Conservation (phyloP, 1,140 invertebrate genomes). For the Pseudobourletiella spinata region DNA sequence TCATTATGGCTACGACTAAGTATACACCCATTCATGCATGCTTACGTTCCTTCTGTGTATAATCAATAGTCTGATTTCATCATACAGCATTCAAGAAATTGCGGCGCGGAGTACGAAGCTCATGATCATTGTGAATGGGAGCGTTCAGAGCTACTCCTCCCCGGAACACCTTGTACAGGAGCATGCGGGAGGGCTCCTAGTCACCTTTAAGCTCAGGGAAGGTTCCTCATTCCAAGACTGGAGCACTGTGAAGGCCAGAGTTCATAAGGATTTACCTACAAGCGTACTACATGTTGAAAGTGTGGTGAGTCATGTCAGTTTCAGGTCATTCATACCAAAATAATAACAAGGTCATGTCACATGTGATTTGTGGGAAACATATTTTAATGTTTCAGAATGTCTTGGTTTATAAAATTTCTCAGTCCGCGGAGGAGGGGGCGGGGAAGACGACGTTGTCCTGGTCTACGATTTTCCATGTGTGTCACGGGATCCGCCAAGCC, state of each 20-base stretch:
- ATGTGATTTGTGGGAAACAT: too few species aligned
- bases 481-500: not conserved
- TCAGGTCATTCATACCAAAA: too few species aligned
- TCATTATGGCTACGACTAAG: constrained; percentile 5
- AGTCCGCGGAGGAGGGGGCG: not conserved
- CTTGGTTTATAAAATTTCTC: not conserved
- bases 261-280: not conserved
- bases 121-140: constrained; percentile 4
- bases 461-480: not conserved
- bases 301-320: too few species aligned
- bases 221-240: not conserved
- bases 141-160: not conserved
- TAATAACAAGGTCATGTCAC: not conserved
- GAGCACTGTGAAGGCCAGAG: not conserved
- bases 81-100: not conserved
- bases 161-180: not conserved
- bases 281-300: not conserved
- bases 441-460: not conserved
- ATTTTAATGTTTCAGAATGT: not conserved
- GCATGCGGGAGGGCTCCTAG: not conserved
- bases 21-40: not conserved
- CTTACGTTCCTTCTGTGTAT: not conserved
- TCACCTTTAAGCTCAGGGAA: not conserved
- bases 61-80: not conserved
- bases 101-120: not conserved